These are phyloP conservation scores for Stenodera caucasica DNA, from an alignment of 2,888 invertebrate species.

Conservation along the genomic window DNA sequence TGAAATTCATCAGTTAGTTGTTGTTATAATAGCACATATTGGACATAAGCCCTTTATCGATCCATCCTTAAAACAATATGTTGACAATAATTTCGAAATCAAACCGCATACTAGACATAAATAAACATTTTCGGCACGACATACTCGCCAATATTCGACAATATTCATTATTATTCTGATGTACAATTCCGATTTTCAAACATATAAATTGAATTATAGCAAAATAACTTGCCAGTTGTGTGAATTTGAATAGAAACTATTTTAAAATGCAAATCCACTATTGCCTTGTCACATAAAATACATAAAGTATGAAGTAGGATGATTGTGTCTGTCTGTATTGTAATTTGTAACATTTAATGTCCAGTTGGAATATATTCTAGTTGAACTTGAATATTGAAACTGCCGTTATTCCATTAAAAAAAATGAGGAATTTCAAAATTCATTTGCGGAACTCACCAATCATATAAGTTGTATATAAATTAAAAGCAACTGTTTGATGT, in stretches of 20 bases:
- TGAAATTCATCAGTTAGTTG: too few relatives aligned
- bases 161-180: conserved; percentile 36
- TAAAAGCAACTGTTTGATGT: too few relatives aligned
- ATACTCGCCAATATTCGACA: not conserved
- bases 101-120: not conserved
- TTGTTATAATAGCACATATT: too few relatives aligned
- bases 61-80: not conserved
- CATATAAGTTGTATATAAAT: too few relatives aligned
- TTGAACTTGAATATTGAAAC: not conserved
- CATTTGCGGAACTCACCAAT: too few relatives aligned
- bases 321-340: conserved; percentile 24
- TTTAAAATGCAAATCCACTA: conserved; percentile 41
- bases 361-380: conserved; percentile 1
- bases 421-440: too few relatives aligned
- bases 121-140: too few relatives aligned
- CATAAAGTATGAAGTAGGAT: conserved; percentile 33
- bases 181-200: conserved; percentile 39
- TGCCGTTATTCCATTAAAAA: too few relatives aligned
- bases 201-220: conserved; percentile 41
- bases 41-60: too few relatives aligned
- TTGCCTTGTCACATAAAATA: conserved; percentile 38
- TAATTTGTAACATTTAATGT: too few relatives aligned
- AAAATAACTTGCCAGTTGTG: conserved; percentile 39
- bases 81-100: not conserved
- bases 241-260: conserved; percentile 41